Percentiles rank a stretch among this genome's conserved stretches.
These are phyloP conservation scores for Neomonachus schauinslandi DNA, from an alignment of 2,113 vertebrate genomes.

Conservation along the genomic window DNA sequence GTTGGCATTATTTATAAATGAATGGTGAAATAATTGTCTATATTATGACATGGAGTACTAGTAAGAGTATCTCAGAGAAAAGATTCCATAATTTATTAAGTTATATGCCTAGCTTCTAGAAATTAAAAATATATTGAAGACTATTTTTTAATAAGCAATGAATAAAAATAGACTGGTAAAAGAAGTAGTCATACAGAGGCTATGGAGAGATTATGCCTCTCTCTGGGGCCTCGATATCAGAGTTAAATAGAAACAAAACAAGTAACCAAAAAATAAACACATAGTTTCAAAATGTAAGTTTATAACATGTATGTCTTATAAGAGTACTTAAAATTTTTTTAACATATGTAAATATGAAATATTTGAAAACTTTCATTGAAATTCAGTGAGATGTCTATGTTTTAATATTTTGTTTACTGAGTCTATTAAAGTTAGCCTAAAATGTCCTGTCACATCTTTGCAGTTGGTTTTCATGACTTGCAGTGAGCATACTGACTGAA, in stretches of 20 bases:
- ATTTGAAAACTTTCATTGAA: background rate
- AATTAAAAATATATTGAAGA: background rate
- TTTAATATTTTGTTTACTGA: background rate
- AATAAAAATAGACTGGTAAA: background rate
- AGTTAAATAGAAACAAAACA: background rate
- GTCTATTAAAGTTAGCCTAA: background rate
- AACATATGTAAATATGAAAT: background rate
- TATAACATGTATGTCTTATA: background rate
- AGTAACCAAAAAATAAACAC: background rate
- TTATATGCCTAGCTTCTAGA: background rate
- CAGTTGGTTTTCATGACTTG: background rate
- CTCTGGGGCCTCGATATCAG: background rate
- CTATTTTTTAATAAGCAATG: background rate
- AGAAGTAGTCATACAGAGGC: background rate
- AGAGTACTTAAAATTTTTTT: background rate
- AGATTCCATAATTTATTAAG: background rate
- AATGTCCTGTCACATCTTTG: background rate
- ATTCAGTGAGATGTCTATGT: background rate
- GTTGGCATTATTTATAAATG: background rate
- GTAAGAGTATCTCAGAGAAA: background rate
- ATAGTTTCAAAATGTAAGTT: background rate
- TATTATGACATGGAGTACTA: background rate
- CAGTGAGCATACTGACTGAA: background rate
- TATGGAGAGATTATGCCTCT: background rate
- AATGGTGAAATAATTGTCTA: background rate